A percentile compares a stretch with the other conserved stretches of the same genome.
Conservation (phyloP, 2,888 invertebrate species). For the Luffia ferchaultella region DNA sequence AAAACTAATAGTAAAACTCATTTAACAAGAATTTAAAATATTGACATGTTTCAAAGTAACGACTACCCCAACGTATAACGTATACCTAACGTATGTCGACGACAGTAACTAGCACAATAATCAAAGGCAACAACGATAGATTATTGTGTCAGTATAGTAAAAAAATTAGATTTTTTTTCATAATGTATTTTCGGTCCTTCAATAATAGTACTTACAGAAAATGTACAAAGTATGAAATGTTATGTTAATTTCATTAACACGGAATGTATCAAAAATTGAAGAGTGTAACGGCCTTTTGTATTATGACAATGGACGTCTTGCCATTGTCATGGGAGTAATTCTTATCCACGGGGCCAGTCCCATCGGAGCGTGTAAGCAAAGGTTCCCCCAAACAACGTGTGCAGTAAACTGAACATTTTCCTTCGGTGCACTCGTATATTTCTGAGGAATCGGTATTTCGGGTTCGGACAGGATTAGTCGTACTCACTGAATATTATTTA, state of each 20-base stretch:
- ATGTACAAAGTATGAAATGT: too few species aligned
- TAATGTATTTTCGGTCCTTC: not conserved
- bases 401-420: slow-evolving; percentile 8
- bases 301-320: not conserved
- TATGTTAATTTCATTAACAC: too few species aligned
- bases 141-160: too few species aligned
- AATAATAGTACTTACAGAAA: too few species aligned
- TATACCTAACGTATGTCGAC: too few species aligned
- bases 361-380: slow-evolving; percentile 25
- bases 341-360: slow-evolving; percentile 20
- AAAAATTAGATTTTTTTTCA: not conserved
- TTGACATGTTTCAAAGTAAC: too few species aligned
- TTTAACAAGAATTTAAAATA: too few species aligned
- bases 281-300: not conserved
- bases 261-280: too few species aligned
- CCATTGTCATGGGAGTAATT: slow-evolving; percentile 40
- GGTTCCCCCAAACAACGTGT: slow-evolving; percentile 11
- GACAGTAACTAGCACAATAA: too few species aligned
- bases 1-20: too few species aligned
- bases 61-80: too few species aligned
- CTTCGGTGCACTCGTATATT: slow-evolving; percentile 1
- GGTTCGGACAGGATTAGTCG: not conserved
- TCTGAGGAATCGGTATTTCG: not conserved
- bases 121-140: too few species aligned
- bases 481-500: not conserved